Evolutionary conservation across 2,888 invertebrate genomes (phyloP).

Genomic region (Dioctria rufipes): DNA sequence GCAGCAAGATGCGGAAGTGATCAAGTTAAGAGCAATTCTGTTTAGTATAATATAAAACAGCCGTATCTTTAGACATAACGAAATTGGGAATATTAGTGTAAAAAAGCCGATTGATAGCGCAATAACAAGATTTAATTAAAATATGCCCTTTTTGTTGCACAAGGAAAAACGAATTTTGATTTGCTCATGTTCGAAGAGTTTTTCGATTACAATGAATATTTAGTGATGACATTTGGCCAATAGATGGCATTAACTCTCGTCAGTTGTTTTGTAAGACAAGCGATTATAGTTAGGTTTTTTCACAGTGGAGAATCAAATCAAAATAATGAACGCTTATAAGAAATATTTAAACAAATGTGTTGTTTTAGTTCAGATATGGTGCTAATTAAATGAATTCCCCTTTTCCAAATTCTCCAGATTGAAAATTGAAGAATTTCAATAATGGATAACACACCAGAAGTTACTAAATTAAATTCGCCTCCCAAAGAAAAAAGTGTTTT

Average conservation of each 20-base stretch:
- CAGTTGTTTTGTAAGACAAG: conserved; percentile 35
- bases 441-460: conserved; percentile 17
- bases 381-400: background rate
- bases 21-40: too few species aligned
- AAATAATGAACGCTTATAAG: background rate
- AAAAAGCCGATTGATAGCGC: too few species aligned
- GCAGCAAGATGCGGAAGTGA: too few species aligned
- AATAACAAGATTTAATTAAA: background rate
- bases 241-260: conserved; percentile 51
- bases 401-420: background rate
- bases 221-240: conserved; percentile 54
- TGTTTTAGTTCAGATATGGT: background rate
- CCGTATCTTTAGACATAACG: background rate
- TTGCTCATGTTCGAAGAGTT: conserved; percentile 9
- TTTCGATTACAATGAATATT: conserved; percentile 28
- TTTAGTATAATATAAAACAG: background rate
- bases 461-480: background rate
- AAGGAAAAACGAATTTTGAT: conserved; percentile 4
- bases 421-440: background rate
- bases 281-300: conserved; percentile 14
- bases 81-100: too few species aligned
- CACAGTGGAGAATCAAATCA: background rate
- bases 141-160: background rate
- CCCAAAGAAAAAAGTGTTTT: conserved; percentile 23
- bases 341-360: background rate